These are phyloP conservation scores for Linepithema humile DNA, from an alignment of 1,140 invertebrate genomes.

Conservation along the genomic window DNA sequence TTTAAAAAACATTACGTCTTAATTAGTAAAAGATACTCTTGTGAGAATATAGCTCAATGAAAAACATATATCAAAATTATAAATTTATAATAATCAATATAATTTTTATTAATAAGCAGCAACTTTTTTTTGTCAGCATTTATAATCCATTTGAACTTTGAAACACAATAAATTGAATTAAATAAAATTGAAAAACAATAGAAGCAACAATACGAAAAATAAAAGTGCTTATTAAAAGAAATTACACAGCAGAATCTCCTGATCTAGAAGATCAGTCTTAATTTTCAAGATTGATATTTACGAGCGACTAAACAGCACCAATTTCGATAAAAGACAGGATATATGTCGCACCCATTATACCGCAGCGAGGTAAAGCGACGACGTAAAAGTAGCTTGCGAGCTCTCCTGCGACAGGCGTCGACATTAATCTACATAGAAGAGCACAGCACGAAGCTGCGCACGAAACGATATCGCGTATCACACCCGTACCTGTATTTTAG, in stretches of 20 bases:
- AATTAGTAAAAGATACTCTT: too few species aligned
- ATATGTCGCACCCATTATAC: conserved; percentile 31
- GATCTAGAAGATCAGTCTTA: not conserved
- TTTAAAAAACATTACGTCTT: not conserved
- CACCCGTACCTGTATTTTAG: conserved; percentile 20
- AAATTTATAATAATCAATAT: too few species aligned
- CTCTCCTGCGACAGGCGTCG: conserved; percentile 52
- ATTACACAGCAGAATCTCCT: not conserved
- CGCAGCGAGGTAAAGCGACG: conserved; percentile 36
- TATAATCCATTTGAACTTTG: too few species aligned
- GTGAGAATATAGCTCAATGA: too few species aligned
- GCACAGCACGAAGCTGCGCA: conserved; percentile 37
- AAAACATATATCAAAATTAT: too few species aligned
- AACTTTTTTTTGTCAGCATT: too few species aligned
- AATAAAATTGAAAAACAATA: too few species aligned
- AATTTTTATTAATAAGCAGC: too few species aligned
- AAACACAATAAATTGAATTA: too few species aligned
- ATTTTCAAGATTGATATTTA: conserved; percentile 29
- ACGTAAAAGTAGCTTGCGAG: conserved; percentile 54
- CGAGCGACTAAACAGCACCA: conserved; percentile 36
- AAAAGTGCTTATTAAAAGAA: not conserved
- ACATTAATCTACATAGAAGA: conserved; percentile 57
- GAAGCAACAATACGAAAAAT: not conserved
- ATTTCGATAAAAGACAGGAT: conserved; percentile 52
- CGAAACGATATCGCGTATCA: conserved; percentile 49